These are phyloP conservation scores for Siphonodentalium dalli DNA, from an alignment of 2,888 invertebrate genomes.

Conservation along the genomic window DNA sequence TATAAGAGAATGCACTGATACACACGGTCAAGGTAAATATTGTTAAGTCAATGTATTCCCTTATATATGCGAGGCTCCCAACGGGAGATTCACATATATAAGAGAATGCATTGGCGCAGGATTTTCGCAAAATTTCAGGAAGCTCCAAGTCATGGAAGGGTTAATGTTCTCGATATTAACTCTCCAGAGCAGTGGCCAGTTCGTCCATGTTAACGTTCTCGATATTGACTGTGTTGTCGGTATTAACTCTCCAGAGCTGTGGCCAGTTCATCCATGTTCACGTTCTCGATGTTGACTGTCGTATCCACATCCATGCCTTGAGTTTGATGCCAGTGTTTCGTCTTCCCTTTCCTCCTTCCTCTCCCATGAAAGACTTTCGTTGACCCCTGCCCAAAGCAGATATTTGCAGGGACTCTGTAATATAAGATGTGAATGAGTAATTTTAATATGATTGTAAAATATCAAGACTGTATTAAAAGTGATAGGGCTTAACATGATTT, in stretches of 20 bases:
- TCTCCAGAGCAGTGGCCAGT: conserved; percentile 43
- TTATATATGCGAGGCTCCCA: too few relatives aligned
- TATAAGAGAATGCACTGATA: too few relatives aligned
- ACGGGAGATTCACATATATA: too few relatives aligned
- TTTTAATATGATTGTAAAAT: not conserved
- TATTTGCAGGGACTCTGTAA: conserved; percentile 47
- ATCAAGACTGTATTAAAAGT: not conserved
- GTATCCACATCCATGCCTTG: conserved; percentile 28
- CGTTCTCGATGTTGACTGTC: conserved; percentile 44
- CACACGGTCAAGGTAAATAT: too few relatives aligned
- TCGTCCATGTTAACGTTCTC: conserved; percentile 48
- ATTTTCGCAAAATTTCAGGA: too few relatives aligned
- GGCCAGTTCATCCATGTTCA: conserved; percentile 45
- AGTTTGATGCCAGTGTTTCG: conserved; percentile 47
- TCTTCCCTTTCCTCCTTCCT: conserved; percentile 19
- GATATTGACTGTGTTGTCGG: conserved; percentile 42
- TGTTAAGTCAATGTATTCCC: too few relatives aligned
- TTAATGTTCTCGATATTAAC: not conserved
- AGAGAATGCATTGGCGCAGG: too few relatives aligned
- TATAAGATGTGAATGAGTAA: not conserved
- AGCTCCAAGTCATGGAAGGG: too few relatives aligned
- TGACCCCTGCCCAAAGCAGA: conserved; percentile 54
- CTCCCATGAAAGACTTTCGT: conserved; percentile 39
- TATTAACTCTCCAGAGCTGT: conserved; percentile 34
- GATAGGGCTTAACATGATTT: not conserved